Evolutionary conservation across 2,113 vertebrate genomes (phyloP).

Genomic region (Eurypyga helias): DNA sequence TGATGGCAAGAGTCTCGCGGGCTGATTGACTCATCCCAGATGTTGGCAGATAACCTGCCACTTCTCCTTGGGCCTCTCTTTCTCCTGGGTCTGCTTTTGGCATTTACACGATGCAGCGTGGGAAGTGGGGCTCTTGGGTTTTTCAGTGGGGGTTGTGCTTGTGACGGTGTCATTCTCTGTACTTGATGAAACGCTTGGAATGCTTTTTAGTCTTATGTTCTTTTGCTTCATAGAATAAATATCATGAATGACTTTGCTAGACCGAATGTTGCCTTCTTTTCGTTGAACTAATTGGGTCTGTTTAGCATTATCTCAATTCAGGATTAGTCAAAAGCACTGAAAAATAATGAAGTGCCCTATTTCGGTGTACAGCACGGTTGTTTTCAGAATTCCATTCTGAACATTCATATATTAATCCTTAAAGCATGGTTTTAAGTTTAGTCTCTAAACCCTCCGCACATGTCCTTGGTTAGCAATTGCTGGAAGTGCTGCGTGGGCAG

Average conservation of each 20-base stretch:
- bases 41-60: not conserved
- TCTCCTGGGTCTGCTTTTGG: not conserved
- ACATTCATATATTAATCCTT: not conserved
- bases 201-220: not conserved
- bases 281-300: not conserved
- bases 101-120: not conserved
- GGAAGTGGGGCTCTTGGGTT: not conserved
- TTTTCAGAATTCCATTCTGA: not conserved
- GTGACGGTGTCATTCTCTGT: not conserved
- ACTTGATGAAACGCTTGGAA: slow-evolving; percentile 14
- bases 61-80: not conserved
- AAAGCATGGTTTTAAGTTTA: not conserved
- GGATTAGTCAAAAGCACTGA: not conserved
- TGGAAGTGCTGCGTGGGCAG: not conserved
- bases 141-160: not conserved
- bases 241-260: not conserved
- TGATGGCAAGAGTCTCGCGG: not conserved
- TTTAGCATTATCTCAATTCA: not conserved
- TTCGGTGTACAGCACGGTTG: not conserved
- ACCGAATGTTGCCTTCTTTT: slow-evolving; percentile 3
- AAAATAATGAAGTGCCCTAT: not conserved
- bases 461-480: not conserved
- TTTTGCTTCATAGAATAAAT: slow-evolving; percentile 54
- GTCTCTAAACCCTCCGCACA: not conserved
- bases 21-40: not conserved